phyloP scores from a whole-genome alignment of 1,140 invertebrate species.

The Drosophila paulistorum region DNA sequence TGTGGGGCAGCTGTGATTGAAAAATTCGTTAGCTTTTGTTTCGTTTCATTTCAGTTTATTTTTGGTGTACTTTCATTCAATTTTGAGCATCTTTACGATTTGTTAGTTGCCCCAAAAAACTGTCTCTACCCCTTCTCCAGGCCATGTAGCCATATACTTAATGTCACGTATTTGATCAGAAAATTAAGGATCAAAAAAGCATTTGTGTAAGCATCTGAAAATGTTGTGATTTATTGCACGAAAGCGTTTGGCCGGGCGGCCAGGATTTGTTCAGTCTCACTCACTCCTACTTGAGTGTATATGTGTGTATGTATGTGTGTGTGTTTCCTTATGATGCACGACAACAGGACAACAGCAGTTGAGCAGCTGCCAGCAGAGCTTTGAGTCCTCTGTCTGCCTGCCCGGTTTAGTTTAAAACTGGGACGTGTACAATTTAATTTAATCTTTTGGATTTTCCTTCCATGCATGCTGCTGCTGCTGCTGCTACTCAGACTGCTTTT shows the following conservation, averaged over 20 bases:
- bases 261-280: constrained; percentile 41
- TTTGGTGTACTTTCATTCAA: constrained; percentile 62
- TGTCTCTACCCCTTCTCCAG: neutral
- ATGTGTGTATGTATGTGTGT: constrained; percentile 19
- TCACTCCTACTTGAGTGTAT: constrained; percentile 9
- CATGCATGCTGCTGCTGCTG: constrained; percentile 29
- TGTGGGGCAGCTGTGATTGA: constrained; percentile 58
- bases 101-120: constrained; percentile 54
- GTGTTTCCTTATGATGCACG: constrained; percentile 56
- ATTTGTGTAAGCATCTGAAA: constrained; percentile 80
- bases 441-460: constrained; percentile 66
- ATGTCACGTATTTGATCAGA: constrained; percentile 80
- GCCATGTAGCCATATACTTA: constrained; percentile 43
- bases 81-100: constrained; percentile 70
- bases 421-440: constrained; percentile 79
- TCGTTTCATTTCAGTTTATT: constrained; percentile 49
- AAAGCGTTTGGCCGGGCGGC: constrained; percentile 54
- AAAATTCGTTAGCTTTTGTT: constrained; percentile 49
- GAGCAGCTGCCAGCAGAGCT: constrained; percentile 48
- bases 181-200: constrained; percentile 80
- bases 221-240: constrained; percentile 78
- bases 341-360: constrained; percentile 22
- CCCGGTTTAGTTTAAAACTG: constrained; percentile 73
- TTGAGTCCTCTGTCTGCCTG: constrained; percentile 23
- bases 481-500: neutral